Conservation (phyloP, 2,113 vertebrate genomes). For the Xenopus borealis region DNA sequence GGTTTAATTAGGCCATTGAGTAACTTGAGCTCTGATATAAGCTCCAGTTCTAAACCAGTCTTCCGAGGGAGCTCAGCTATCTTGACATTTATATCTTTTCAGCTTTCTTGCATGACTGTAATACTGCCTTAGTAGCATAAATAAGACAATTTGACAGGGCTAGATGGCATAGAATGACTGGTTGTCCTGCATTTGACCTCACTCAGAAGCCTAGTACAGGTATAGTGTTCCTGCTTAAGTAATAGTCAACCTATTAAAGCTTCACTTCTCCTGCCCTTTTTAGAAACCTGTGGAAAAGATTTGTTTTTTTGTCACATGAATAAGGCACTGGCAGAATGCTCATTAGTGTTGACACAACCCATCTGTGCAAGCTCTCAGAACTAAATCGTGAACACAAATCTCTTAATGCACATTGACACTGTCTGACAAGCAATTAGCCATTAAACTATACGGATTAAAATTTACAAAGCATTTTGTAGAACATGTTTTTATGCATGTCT, state of each 20-base stretch:
- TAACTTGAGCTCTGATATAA: conserved; percentile 60
- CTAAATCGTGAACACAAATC: conserved; percentile 1
- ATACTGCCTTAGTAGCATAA: conserved; percentile 56
- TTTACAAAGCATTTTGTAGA: no score
- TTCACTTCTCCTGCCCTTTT: conserved; percentile 51
- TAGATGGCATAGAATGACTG: conserved; percentile 61
- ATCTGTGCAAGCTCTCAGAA: conserved; percentile 37
- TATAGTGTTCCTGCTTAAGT: conserved; percentile 57
- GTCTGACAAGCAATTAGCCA: neutral
- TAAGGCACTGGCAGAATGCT: conserved; percentile 46
- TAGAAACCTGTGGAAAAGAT: conserved; percentile 49
- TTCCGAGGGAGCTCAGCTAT: conserved; percentile 60
- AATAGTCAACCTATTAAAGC: conserved; percentile 55
- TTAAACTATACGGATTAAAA: no score
- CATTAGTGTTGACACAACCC: conserved; percentile 19
- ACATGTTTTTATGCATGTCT: no score
- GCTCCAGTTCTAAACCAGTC: conserved; percentile 58
- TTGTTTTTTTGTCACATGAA: conserved; percentile 49
- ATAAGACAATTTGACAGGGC: conserved; percentile 58
- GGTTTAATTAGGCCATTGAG: conserved; percentile 66
- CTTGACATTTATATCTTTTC: conserved; percentile 64
- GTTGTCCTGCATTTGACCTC: conserved; percentile 58
- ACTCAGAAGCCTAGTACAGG: conserved; percentile 51
- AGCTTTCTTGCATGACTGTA: conserved; percentile 63
- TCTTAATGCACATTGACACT: conserved; percentile 22